phyloP scores from a whole-genome alignment of 2,113 vertebrate species.

The Mirza zaza region DNA sequence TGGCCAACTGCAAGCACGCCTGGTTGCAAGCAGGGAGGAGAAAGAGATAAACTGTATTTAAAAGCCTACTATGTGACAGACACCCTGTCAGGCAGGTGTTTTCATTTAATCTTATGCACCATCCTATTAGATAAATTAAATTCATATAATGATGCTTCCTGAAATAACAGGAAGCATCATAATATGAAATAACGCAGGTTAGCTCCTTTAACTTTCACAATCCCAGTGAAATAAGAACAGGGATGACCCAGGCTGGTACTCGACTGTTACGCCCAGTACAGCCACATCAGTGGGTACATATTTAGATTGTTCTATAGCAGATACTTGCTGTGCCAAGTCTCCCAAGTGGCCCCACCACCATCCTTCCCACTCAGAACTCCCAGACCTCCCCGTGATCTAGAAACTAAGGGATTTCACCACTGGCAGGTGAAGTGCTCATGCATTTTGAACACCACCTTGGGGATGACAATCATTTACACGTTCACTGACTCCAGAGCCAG shows the following conservation, averaged over 20 bases:
- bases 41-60: background rate
- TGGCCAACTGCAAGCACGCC: background rate
- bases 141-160: background rate
- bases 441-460: background rate
- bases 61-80: background rate
- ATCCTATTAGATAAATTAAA: background rate
- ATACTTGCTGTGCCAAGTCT: background rate
- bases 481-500: background rate
- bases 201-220: background rate
- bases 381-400: background rate
- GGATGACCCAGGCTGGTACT: background rate
- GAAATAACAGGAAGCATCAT: background rate
- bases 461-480: background rate
- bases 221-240: background rate
- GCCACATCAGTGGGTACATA: background rate
- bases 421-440: background rate
- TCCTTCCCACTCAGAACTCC: background rate
- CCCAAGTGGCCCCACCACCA: background rate
- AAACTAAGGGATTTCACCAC: background rate
- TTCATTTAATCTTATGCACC: background rate
- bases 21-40: background rate
- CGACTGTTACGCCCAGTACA: fast-evolving
- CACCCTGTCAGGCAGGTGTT: background rate
- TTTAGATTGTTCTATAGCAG: background rate
- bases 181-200: background rate